Evolutionary conservation across 2,113 vertebrate species (phyloP).

Genomic region (Plectropomus leopardus): DNA sequence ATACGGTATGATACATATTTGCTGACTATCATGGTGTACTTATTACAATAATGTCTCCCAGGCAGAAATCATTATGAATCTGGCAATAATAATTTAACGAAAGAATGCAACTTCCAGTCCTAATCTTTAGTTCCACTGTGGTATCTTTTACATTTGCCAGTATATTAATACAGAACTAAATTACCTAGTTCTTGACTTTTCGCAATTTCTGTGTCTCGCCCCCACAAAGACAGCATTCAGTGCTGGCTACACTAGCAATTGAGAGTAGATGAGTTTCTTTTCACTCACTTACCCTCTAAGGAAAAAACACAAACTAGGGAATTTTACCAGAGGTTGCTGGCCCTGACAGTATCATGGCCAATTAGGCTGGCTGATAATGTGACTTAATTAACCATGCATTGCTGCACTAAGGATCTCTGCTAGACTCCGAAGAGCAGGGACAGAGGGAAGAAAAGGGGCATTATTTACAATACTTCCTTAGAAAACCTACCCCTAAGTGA

Average conservation of each 20-base stretch:
- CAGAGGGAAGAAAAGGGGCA: background rate
- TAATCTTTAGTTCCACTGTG: background rate
- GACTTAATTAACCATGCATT: constrained; percentile 73
- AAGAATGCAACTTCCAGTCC: background rate
- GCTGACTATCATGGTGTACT: too few species aligned
- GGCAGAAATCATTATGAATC: too few species aligned
- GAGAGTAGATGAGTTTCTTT: background rate
- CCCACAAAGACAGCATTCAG: background rate
- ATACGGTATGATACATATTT: too few species aligned
- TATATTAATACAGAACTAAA: background rate
- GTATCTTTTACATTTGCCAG: background rate
- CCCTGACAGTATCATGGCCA: constrained; percentile 73
- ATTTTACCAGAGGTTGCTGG: constrained; percentile 54
- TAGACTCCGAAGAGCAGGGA: constrained; percentile 13
- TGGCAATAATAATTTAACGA: background rate
- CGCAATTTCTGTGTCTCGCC: background rate
- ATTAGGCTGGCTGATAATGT: constrained; percentile 76
- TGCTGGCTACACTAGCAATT: background rate
- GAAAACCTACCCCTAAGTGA: background rate
- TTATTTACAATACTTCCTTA: background rate
- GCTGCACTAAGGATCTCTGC: constrained; percentile 60
- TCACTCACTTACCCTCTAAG: constrained; percentile 3
- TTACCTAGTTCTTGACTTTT: background rate
- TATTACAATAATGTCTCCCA: too few species aligned
- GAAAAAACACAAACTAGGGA: constrained; percentile 9